These are phyloP conservation scores for Salvator merianae DNA, from an alignment of 2,113 vertebrate species.

Conservation along the genomic window DNA sequence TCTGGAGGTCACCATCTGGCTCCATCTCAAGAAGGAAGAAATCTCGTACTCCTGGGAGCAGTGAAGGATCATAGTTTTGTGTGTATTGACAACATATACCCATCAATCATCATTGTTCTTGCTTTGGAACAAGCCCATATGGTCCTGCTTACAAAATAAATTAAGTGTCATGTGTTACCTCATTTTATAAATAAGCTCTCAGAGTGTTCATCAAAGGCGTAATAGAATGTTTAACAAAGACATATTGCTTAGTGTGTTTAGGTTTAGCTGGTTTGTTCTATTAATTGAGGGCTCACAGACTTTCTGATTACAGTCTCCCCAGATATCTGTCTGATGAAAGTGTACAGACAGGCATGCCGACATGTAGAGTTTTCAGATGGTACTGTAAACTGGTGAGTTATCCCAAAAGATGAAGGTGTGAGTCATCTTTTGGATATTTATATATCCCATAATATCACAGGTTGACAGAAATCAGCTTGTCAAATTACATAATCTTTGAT, in stretches of 20 bases:
- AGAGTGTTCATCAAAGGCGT: neutral
- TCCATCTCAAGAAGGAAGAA: neutral
- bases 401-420: neutral
- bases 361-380: neutral
- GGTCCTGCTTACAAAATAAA: neutral
- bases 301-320: neutral
- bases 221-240: neutral
- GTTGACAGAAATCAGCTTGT: constrained; percentile 9
- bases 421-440: neutral
- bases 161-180: neutral
- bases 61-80: neutral
- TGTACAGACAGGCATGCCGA: neutral
- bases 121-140: neutral
- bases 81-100: neutral
- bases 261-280: neutral
- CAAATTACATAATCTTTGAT: constrained; percentile 3
- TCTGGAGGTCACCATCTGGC: neutral
- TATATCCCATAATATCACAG: neutral
- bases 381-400: neutral
- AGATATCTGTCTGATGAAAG: neutral
- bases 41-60: neutral
- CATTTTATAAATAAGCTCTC: constrained; percentile 11
- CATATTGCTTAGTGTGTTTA: neutral
- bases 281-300: neutral
- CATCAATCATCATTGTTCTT: neutral